These are phyloP conservation scores for Platysternon megacephalum DNA, from an alignment of 2,113 vertebrate genomes.

Conservation along the genomic window DNA sequence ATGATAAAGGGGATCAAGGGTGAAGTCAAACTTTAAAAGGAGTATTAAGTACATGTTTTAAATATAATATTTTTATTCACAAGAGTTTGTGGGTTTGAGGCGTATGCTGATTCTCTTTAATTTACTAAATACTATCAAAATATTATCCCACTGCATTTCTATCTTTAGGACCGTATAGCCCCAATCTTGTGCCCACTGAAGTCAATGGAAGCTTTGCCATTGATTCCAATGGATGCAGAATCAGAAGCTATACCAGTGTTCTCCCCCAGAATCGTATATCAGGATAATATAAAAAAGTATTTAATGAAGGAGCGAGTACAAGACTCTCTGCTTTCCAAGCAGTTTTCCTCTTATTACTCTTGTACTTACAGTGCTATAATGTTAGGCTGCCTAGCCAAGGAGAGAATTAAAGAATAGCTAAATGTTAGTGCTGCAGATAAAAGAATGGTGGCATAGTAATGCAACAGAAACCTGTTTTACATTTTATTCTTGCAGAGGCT, in stretches of 20 bases:
- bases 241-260: not conserved
- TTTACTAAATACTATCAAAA: not conserved
- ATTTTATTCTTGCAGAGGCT: not conserved
- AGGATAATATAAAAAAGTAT: not conserved
- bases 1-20: not conserved
- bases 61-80: not conserved
- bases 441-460: not conserved
- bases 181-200: not conserved
- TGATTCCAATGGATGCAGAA: not conserved
- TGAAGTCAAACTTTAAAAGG: not conserved
- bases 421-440: not conserved
- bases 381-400: not conserved
- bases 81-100: not conserved
- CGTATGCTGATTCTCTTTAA: not conserved
- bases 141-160: not conserved
- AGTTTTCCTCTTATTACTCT: not conserved
- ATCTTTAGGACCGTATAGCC: not conserved
- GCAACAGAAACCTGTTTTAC: not conserved
- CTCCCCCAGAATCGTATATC: not conserved
- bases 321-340: not conserved
- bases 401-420: not conserved
- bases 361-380: not conserved
- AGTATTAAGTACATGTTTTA: not conserved
- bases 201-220: not conserved
- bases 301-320: not conserved